Conservation (phyloP, 1,140 invertebrate species). For the Hylaeus anthracinus region DNA sequence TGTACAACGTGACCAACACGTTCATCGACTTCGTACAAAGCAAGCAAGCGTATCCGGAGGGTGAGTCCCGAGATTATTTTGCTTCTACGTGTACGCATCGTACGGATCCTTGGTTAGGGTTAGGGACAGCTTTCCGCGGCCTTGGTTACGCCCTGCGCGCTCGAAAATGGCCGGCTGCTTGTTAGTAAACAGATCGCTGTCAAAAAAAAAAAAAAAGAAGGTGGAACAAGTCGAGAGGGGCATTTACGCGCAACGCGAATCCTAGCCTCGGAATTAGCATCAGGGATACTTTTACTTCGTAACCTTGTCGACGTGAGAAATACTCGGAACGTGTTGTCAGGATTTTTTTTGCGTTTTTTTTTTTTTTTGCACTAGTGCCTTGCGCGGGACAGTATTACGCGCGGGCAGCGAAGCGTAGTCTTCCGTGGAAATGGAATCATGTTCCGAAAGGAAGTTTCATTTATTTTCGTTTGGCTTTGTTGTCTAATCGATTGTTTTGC, state of each 20-base stretch:
- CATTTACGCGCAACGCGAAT: neutral
- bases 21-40: slow-evolving; percentile 83
- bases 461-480: too few species aligned
- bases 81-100: neutral
- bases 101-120: slow-evolving; percentile 31
- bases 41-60: slow-evolving; percentile 81
- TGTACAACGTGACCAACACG: slow-evolving; percentile 85
- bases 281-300: neutral
- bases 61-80: slow-evolving; percentile 73
- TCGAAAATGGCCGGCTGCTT: slow-evolving; percentile 68
- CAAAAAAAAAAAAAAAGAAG: slow-evolving; percentile 26
- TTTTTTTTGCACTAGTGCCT: neutral
- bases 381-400: too few species aligned
- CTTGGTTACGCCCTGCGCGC: slow-evolving; percentile 70
- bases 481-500: too few species aligned
- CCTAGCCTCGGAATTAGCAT: neutral
- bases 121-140: slow-evolving; percentile 33
- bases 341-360: neutral
- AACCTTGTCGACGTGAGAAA: neutral
- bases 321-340: neutral
- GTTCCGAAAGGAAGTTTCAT: too few species aligned
- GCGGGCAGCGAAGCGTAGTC: neutral
- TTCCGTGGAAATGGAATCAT: too few species aligned
- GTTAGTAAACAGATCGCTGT: slow-evolving; percentile 67
- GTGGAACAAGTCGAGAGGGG: neutral